A percentile compares a stretch with the other conserved stretches of the same genome.
Conservation (phyloP, 2,797 vertebrate species). For the Oreortyx pictus region DNA sequence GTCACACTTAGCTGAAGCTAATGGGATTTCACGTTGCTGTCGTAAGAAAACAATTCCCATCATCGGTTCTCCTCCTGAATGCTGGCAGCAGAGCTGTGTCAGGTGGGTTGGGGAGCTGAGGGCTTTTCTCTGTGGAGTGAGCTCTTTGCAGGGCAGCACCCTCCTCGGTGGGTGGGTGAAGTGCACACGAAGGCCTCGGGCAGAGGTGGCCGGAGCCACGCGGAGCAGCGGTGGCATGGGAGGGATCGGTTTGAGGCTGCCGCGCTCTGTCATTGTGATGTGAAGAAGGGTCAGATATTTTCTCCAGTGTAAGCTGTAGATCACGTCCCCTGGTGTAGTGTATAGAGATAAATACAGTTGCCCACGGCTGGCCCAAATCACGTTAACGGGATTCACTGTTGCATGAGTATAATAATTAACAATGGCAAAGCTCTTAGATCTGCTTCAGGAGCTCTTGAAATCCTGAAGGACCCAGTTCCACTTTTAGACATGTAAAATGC, state of each 20-base stretch:
- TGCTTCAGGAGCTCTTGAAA: not conserved
- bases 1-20: not conserved
- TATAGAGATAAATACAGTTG: not conserved
- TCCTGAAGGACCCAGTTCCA: not conserved
- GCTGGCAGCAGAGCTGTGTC: not conserved
- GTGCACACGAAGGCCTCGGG: not conserved
- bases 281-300: not conserved
- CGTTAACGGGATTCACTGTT: not conserved
- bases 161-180: not conserved
- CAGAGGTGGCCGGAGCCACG: not conserved
- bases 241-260: not conserved
- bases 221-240: not conserved
- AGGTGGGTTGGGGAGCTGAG: not conserved
- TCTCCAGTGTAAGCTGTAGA: not conserved
- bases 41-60: not conserved
- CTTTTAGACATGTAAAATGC: not conserved
- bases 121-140: not conserved
- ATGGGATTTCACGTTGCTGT: not conserved
- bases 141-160: too few relatives aligned
- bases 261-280: accelerated
- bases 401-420: not conserved
- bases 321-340: not conserved
- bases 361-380: not conserved
- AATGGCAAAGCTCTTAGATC: not conserved
- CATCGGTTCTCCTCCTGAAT: not conserved